A percentile compares a stretch with the other conserved stretches of the same genome.
Conservation (phyloP, 2,888 invertebrate genomes). For the Alentia gelatinosa region DNA sequence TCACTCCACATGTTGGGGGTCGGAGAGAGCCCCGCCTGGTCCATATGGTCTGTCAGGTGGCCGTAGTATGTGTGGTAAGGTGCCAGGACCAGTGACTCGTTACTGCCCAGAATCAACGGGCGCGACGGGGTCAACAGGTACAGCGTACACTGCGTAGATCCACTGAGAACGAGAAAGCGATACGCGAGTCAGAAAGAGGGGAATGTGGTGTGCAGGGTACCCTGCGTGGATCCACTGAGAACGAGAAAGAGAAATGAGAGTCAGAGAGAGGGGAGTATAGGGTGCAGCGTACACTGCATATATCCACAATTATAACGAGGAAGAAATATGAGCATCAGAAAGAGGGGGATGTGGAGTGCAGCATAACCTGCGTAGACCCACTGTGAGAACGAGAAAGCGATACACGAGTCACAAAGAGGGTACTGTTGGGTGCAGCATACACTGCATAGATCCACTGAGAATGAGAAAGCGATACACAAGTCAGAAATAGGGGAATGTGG, state of each 20-base stretch:
- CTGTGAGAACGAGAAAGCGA: too few species aligned
- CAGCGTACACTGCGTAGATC: conserved; percentile 76
- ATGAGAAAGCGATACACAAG: not conserved
- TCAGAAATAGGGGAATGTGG: not conserved
- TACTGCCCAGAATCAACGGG: conserved; percentile 79
- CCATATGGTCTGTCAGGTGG: conserved; percentile 80
- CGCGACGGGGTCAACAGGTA: conserved; percentile 80
- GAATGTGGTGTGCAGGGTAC: too few species aligned
- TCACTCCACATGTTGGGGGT: conserved; percentile 80
- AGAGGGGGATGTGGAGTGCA: too few species aligned
- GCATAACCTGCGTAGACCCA: too few species aligned
- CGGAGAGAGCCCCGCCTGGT: conserved; percentile 73
- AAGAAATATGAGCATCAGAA: too few species aligned
- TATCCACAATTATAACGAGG: too few species aligned
- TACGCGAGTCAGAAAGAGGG: not conserved
- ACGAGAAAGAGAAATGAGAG: too few species aligned
- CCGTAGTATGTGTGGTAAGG: conserved; percentile 81
- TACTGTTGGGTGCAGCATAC: conserved; percentile 80
- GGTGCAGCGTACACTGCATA: too few species aligned
- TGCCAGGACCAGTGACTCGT: conserved; percentile 78
- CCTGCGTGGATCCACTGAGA: too few species aligned
- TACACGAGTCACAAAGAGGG: too few species aligned
- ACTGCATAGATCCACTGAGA: conserved; percentile 69
- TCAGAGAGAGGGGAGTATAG: too few species aligned
- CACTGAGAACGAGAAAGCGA: conserved; percentile 54